Evolutionary conservation across 2,113 vertebrate genomes (phyloP).

Genomic region (Etheostoma cragini): DNA sequence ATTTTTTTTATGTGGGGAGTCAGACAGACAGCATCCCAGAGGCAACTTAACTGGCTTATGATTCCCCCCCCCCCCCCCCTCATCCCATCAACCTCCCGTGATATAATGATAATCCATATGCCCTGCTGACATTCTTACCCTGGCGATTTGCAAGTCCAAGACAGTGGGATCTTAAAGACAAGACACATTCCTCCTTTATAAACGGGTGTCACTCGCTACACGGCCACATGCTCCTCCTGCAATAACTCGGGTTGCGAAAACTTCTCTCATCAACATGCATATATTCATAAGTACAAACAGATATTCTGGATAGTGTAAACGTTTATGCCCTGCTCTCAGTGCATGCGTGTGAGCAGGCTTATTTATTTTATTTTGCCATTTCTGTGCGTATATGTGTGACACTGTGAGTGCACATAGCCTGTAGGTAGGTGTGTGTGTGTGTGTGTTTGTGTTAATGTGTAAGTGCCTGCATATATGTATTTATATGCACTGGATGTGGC

Average conservation of each 20-base stretch:
- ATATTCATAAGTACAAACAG: conserved; percentile 69
- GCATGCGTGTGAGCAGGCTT: conserved; percentile 52
- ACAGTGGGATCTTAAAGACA: conserved; percentile 52
- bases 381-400: conserved; percentile 55
- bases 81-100: conserved; percentile 32
- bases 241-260: conserved; percentile 30
- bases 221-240: conserved; percentile 17
- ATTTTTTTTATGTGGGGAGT: conserved; percentile 64
- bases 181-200: conserved; percentile 23
- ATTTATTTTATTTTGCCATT: conserved; percentile 33
- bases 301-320: conserved; percentile 63
- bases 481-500: conserved; percentile 80
- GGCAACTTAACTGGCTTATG: conserved; percentile 73
- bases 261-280: conserved; percentile 73
- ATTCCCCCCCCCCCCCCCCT: not conserved
- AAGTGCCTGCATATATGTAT: conserved; percentile 76
- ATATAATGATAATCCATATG: conserved; percentile 74
- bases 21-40: conserved; percentile 67
- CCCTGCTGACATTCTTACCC: conserved; percentile 58
- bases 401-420: conserved; percentile 68
- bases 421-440: conserved; percentile 62
- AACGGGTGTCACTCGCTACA: conserved; percentile 42
- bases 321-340: conserved; percentile 53
- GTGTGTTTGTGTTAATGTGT: conserved; percentile 49
- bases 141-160: conserved; percentile 52